phyloP scores from a whole-genome alignment of 1,140 invertebrate genomes.

The Ceratina calcarata region DNA sequence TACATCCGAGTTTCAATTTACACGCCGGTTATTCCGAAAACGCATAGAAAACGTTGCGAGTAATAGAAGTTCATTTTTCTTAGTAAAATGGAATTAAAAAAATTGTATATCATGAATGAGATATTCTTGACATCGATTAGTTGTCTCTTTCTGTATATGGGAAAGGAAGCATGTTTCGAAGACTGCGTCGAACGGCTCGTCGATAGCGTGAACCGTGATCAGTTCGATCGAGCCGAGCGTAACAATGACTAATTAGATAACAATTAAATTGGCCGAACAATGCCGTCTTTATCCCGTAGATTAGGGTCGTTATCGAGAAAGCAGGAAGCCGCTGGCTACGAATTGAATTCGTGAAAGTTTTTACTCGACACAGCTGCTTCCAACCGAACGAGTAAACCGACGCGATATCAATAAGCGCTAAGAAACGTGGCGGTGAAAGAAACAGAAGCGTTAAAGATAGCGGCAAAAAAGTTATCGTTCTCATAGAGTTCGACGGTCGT shows the following conservation, averaged over 20 bases:
- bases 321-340: slow-evolving; percentile 24
- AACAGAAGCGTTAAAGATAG: background rate
- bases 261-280: slow-evolving; percentile 36
- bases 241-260: slow-evolving; percentile 47
- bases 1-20: slow-evolving; percentile 12
- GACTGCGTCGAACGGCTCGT: slow-evolving; percentile 36
- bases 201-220: slow-evolving; percentile 15
- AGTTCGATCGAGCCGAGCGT: background rate
- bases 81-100: background rate
- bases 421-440: background rate
- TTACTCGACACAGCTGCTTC: background rate
- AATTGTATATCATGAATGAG: too few species aligned
- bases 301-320: slow-evolving; percentile 45
- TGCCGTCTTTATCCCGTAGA: slow-evolving; percentile 19
- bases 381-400: background rate
- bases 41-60: background rate
- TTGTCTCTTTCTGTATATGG: too few species aligned
- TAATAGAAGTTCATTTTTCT: background rate
- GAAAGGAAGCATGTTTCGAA: background rate
- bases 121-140: too few species aligned
- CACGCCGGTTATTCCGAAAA: background rate
- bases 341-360: slow-evolving; percentile 46
- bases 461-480: background rate
- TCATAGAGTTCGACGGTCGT: background rate
- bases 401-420: background rate